Evolutionary conservation across 2,888 invertebrate species (phyloP).

Genomic region (Octodonta nipae): DNA sequence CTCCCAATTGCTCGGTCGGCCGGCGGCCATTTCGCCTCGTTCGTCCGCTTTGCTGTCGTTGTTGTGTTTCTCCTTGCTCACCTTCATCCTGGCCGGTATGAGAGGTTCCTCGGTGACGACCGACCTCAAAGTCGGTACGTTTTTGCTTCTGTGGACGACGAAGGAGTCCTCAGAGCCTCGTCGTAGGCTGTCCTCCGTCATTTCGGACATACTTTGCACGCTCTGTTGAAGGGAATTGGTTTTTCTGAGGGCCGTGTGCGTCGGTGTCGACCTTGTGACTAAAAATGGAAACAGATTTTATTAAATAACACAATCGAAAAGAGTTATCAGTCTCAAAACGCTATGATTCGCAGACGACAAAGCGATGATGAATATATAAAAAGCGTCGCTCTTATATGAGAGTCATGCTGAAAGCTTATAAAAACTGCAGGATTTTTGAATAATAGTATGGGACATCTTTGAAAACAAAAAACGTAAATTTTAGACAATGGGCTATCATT

Average conservation of each 20-base stretch:
- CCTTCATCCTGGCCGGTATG: slow-evolving; percentile 35
- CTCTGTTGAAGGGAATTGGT: slow-evolving; percentile 32
- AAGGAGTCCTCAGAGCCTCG: slow-evolving; percentile 54
- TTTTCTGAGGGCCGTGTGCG: slow-evolving; percentile 34
- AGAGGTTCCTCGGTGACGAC: slow-evolving; percentile 44
- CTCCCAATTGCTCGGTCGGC: slow-evolving; percentile 76
- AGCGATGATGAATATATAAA: too few species aligned
- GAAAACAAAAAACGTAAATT: too few species aligned
- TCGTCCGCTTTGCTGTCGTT: slow-evolving; percentile 55
- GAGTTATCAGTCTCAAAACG: too few species aligned
- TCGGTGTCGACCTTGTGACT: slow-evolving; percentile 43
- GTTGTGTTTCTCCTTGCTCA: slow-evolving; percentile 49
- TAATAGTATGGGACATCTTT: too few species aligned
- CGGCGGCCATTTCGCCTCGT: slow-evolving; percentile 56
- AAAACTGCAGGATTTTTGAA: too few species aligned
- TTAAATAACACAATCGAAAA: too few species aligned
- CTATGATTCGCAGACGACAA: too few species aligned
- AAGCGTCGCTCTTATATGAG: too few species aligned
- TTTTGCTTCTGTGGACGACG: slow-evolving; percentile 67
- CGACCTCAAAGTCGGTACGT: slow-evolving; percentile 65
- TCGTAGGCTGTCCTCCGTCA: slow-evolving; percentile 34
- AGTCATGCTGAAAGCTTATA: too few species aligned
- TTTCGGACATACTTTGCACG: slow-evolving; percentile 30
- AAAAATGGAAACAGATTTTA: slow-evolving; percentile 16
- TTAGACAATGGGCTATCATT: too few species aligned